These are phyloP conservation scores for Achatina immaculata DNA, from an alignment of 1,140 invertebrate species.

Conservation along the genomic window DNA sequence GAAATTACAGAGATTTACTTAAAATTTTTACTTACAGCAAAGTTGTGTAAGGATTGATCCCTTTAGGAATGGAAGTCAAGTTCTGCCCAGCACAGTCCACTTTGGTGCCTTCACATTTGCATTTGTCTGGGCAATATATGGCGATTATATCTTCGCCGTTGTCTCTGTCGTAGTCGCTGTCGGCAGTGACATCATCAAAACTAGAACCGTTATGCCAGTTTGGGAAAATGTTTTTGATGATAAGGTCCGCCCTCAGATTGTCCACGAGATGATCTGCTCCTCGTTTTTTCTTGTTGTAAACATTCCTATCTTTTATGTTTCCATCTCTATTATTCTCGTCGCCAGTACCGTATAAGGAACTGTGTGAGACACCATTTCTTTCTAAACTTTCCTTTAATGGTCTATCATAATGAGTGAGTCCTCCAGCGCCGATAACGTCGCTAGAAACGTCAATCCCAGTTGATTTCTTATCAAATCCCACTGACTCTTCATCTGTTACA, in stretches of 20 bases:
- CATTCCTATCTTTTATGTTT: not conserved
- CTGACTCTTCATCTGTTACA: no score
- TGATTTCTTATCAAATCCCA: no score
- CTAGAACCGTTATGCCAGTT: not conserved
- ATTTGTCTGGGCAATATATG: conserved; percentile 13
- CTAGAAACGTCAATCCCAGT: no score
- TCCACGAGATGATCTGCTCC: not conserved
- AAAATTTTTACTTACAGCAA: conserved; percentile 30
- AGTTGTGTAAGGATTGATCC: conserved; percentile 12
- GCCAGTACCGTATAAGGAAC: no score
- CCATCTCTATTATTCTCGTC: no score
- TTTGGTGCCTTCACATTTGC: not conserved
- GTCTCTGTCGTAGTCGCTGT: not conserved
- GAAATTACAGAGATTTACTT: no score
- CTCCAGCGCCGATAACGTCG: no score
- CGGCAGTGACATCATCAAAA: not conserved
- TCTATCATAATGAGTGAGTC: no score
- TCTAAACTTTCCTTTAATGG: no score
- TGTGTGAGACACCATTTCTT: no score
- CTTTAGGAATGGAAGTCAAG: conserved; percentile 24
- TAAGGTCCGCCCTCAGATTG: not conserved
- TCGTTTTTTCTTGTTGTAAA: not conserved
- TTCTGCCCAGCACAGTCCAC: conserved; percentile 19
- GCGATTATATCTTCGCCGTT: not conserved
- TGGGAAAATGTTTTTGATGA: not conserved